Base-by-base conservation (phyloP, 1,140 invertebrate genomes). In the Pachypsylla venusta region DNA sequence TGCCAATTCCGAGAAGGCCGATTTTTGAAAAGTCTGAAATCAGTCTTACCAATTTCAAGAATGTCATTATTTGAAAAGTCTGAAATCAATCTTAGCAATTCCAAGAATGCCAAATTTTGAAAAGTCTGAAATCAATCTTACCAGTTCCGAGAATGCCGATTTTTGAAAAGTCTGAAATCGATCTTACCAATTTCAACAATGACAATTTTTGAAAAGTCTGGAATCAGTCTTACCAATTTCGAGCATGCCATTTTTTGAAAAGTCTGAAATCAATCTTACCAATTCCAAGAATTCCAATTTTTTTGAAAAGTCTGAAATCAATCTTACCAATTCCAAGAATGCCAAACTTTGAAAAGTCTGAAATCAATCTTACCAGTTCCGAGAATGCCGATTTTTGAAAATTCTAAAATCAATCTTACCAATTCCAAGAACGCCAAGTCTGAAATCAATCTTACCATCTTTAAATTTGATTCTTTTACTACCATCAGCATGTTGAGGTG, bases 391-490 rank as follows among this genome's bases (percentile, higher is more conserved):
- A 7, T 35, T 7, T 35, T 10, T 35, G 30, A n/a, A 10, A 10
- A 10, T 7, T 7, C 30, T n/a, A 35, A 35, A 35, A n/a, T 7
- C 30, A 7, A 35, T 35, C 7, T 35, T 35, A 35, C 30, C 30
- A 35, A 35, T 35, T 7, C 30, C 7, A 35, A 35, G n/a, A 35
- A 35, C n/a, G n/a, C n/a, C n/a, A n/a, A n/a, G n/a, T n/a, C n/a
- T 10, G n/a, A 35, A 35, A 35, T 10, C 7, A 35, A 35, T 19
- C 42, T 48, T 22, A 48, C 42, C 42, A 19, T 48, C 42, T 48
- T 48, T 48, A n/a, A 48, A 48, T 22, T n/a, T 48, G 22, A 48
- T 48, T 22, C 42, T n/a, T 22, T 48, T 48, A 22, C 42, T 48
- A 48, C 22, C 42, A 7, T 22, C n/a, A 10, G 30, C 30, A 16